Evolutionary conservation across 2,888 invertebrate species (phyloP).

Genomic region (Scaptodrosophila latifasciaeformis): DNA sequence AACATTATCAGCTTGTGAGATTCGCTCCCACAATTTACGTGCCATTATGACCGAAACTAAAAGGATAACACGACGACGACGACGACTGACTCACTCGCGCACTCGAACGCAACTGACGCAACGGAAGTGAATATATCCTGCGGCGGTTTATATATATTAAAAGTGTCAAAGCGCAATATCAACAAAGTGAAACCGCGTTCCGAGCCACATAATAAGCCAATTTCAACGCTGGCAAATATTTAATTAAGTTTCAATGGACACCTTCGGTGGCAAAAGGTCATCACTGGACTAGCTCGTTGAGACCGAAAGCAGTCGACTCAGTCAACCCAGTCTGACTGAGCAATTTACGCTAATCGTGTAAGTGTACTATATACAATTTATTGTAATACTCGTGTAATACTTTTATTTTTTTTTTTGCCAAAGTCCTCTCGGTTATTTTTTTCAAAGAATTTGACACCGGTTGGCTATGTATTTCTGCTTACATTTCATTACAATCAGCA

Average conservation of each 20-base stretch:
- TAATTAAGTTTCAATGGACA: constrained; percentile 49
- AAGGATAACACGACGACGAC: background rate
- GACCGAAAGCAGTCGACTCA: background rate
- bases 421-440: background rate
- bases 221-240: constrained; percentile 58
- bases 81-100: constrained; percentile 37
- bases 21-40: constrained; percentile 60
- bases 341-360: background rate
- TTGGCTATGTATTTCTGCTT: constrained; percentile 7
- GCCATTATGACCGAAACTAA: constrained; percentile 40
- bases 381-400: no score
- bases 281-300: background rate
- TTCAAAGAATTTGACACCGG: constrained; percentile 1
- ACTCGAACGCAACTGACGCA: constrained; percentile 39
- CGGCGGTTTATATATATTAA: constrained; percentile 37
- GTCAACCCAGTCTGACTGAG: constrained; percentile 23
- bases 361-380: no score
- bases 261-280: constrained; percentile 3
- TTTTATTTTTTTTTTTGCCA: no score
- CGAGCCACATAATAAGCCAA: constrained; percentile 41
- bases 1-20: constrained; percentile 70
- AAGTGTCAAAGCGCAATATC: constrained; percentile 30
- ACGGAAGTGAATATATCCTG: constrained; percentile 22
- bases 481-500: constrained; percentile 35
- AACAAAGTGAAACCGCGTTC: constrained; percentile 15